These are phyloP conservation scores for Agonopterix arenella DNA, from an alignment of 2,888 invertebrate species.

Conservation along the genomic window DNA sequence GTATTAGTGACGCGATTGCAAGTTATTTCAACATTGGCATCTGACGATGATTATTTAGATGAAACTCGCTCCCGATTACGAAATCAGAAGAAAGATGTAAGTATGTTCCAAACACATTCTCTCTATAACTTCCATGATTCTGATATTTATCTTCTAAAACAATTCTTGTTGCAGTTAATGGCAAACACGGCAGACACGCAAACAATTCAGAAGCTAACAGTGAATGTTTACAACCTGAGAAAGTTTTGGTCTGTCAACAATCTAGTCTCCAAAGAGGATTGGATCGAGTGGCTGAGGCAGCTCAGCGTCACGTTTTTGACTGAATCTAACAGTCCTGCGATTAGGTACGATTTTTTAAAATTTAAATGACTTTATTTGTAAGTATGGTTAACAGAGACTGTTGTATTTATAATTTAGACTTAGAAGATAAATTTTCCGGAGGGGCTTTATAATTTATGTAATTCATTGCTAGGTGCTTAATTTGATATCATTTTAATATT, in stretches of 20 bases:
- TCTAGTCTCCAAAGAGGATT: conserved; percentile 97
- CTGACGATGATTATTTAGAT: conserved; percentile 84
- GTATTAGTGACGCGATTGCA: conserved; percentile 85
- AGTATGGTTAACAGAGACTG: no score
- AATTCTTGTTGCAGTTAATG: conserved; percentile 36
- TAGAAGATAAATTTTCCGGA: neutral
- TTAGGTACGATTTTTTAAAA: conserved; percentile 68
- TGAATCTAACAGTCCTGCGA: conserved; percentile 96
- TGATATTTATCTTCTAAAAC: neutral
- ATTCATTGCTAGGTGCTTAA: no score
- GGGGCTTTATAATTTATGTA: neutral
- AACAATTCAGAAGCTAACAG: conserved; percentile 85
- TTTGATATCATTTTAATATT: no score
- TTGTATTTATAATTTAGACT: neutral
- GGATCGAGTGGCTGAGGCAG: conserved; percentile 97
- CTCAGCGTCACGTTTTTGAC: conserved; percentile 94
- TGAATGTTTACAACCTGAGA: conserved; percentile 88
- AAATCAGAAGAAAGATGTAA: conserved; percentile 83
- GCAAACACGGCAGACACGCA: conserved; percentile 58
- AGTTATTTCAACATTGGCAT: conserved; percentile 84
- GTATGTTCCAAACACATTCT: conserved; percentile 17
- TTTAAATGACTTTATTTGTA: neutral
- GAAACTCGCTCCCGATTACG: conserved; percentile 80
- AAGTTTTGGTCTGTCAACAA: conserved; percentile 92
- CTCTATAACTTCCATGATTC: no score